A percentile compares a stretch with the other conserved stretches of the same genome.
These are phyloP conservation scores for Heterotilapia buettikoferi DNA, from an alignment of 2,113 vertebrate genomes.

Conservation along the genomic window DNA sequence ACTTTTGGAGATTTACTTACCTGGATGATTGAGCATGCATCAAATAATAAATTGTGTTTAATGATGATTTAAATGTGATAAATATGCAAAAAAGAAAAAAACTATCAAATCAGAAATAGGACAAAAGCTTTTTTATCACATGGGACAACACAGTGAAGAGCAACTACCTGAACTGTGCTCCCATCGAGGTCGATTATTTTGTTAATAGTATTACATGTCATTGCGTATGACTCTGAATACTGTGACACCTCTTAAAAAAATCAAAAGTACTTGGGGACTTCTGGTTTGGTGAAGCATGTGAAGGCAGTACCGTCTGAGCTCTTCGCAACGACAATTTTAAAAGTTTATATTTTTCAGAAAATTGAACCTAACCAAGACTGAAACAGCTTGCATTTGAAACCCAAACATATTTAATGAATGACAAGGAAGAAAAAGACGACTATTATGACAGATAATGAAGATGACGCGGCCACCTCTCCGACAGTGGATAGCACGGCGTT, in stretches of 20 bases:
- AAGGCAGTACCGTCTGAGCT: too few relatives aligned
- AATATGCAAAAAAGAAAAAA: neutral
- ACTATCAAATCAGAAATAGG: neutral
- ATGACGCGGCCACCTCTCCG: too few relatives aligned
- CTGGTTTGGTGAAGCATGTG: too few relatives aligned
- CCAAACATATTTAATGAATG: too few relatives aligned
- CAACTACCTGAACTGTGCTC: neutral
- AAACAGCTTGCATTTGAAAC: too few relatives aligned
- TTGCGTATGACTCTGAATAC: neutral
- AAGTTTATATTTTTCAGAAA: too few relatives aligned
- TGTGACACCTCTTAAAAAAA: neutral
- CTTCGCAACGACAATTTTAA: too few relatives aligned
- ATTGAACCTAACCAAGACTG: too few relatives aligned
- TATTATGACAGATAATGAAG: too few relatives aligned
- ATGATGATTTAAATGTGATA: neutral
- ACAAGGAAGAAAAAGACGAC: too few relatives aligned
- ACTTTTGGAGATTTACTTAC: neutral
- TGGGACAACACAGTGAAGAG: neutral
- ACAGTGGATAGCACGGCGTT: too few relatives aligned
- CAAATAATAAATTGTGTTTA: neutral
- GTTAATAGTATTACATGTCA: neutral
- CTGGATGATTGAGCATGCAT: neutral
- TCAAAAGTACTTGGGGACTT: too few relatives aligned
- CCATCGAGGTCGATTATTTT: neutral
- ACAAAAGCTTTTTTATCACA: neutral